phyloP scores from a whole-genome alignment of 2,888 invertebrate species.

The Microctonus hyperodae region DNA sequence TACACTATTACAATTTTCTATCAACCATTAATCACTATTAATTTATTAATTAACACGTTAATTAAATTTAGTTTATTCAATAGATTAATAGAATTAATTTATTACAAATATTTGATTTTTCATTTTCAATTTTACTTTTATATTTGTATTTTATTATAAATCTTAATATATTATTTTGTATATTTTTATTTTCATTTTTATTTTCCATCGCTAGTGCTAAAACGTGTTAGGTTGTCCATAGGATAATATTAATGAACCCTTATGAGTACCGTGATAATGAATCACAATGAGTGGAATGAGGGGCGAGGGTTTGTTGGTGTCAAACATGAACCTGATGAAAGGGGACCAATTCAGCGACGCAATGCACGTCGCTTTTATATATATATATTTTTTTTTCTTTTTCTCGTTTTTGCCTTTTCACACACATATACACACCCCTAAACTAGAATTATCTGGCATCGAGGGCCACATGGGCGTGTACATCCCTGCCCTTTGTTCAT shows the following conservation, averaged over 20 bases:
- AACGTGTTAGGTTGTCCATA: conserved; percentile 57
- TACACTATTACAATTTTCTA: not conserved
- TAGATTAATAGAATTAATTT: too few relatives aligned
- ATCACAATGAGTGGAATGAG: conserved; percentile 14
- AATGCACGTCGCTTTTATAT: not conserved
- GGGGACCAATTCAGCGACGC: conserved; percentile 21
- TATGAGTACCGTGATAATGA: conserved; percentile 33
- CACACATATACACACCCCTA: conserved; percentile 1
- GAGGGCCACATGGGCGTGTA: conserved; percentile 21
- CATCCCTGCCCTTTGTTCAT: conserved; percentile 26
- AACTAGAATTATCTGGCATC: conserved; percentile 28
- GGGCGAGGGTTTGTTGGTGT: conserved; percentile 17
- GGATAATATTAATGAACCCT: conserved; percentile 59
- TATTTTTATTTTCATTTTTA: conserved; percentile 38
- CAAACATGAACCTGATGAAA: conserved; percentile 28
- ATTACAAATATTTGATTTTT: too few relatives aligned
- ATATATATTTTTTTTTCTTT: conserved; percentile 4
- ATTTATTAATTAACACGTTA: not conserved
- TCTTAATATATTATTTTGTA: too few relatives aligned
- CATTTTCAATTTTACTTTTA: too few relatives aligned
- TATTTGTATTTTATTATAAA: not conserved
- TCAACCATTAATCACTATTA: not conserved
- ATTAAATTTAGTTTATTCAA: not conserved
- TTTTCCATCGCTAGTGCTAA: conserved; percentile 55
- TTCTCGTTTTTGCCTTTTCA: not conserved